Base-by-base conservation (phyloP, 2,888 invertebrate genomes). In the Drosophila melanosoma region DNA sequence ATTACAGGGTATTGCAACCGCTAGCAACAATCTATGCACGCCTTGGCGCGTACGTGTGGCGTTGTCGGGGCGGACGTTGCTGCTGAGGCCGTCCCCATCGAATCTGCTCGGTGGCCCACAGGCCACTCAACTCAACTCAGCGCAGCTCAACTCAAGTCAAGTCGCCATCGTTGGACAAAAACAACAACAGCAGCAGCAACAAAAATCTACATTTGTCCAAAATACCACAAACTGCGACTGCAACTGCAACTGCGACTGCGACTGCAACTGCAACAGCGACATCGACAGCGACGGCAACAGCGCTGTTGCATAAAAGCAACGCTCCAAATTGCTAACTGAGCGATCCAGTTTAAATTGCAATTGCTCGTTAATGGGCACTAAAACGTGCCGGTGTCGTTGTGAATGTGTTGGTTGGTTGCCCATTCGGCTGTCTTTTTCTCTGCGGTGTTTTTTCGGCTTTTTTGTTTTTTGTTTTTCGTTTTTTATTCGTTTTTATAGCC, bases 321-420 rank as follows among this genome's bases (percentile, higher is more conserved):
- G 87, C 83, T 91, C 88, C 87, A 90, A 91, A 88, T 90, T 91
- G 83, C 89, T 84, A 89, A 90, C 89, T 85, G 90, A 84, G 89
- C 91, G 91, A 91, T 92, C 92, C 91, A 91, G 92, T 91, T 91
- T 91, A 91, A 91, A 91, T 91, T 91, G 91, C 91, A 91, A 91
- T 91, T 90, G 91, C 89, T 92, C 92, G 91, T 92, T 92, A 91
- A 92, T 91, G 90, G 91, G 89, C 92, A 90, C 92, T 90, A 91
- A 89, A 91, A 91, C 90, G 90, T 89, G 90, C 87, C 90, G 72
- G 81, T 79, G 88, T 86, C 79, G 76, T 68, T 84, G 73, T 79
- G 73, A 56, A 48, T 60, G 40, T 69, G 49, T 68, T 68, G 57
- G 68, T 67, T 67, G 68, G 68, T 67, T 67, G 68, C 57, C 53